These are phyloP conservation scores for Pseudococcus viburni DNA, from an alignment of 2,888 invertebrate species.

Conservation along the genomic window DNA sequence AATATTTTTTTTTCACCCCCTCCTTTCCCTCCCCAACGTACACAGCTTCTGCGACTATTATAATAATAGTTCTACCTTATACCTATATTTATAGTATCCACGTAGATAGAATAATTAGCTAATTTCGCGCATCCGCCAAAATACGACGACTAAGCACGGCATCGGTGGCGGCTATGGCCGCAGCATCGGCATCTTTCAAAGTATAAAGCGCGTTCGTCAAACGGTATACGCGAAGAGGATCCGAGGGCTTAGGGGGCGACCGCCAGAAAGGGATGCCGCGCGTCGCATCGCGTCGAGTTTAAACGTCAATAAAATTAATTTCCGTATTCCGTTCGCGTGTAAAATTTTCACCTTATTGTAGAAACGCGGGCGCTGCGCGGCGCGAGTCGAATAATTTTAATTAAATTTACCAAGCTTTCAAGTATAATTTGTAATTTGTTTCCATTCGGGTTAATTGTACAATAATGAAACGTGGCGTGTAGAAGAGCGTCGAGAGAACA, in stretches of 20 bases:
- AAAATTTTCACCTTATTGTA: constrained; percentile 45
- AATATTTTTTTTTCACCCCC: too few relatives aligned
- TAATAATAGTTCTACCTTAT: background rate
- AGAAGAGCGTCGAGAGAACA: background rate
- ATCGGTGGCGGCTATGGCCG: background rate
- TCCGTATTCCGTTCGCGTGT: constrained; percentile 46
- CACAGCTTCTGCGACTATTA: background rate
- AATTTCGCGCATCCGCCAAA: background rate
- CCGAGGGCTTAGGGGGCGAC: background rate
- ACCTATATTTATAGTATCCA: too few relatives aligned
- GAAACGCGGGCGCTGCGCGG: too few relatives aligned
- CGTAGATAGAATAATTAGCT: background rate
- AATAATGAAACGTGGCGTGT: constrained; percentile 5
- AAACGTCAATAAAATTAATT: constrained; percentile 48
- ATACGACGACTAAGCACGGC: background rate
- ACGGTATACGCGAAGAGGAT: background rate
- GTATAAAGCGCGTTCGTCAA: background rate
- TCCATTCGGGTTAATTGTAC: constrained; percentile 44
- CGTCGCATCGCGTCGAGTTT: constrained; percentile 14
- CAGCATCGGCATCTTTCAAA: constrained; percentile 23
- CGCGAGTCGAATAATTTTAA: constrained; percentile 22
- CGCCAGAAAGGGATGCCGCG: background rate
- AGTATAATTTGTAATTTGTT: constrained; percentile 39
- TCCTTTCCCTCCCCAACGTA: too few relatives aligned
- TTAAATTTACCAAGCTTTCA: constrained; percentile 40